These are phyloP conservation scores for Zosterops pallidus DNA, from an alignment of 2,113 vertebrate species.

Conservation along the genomic window DNA sequence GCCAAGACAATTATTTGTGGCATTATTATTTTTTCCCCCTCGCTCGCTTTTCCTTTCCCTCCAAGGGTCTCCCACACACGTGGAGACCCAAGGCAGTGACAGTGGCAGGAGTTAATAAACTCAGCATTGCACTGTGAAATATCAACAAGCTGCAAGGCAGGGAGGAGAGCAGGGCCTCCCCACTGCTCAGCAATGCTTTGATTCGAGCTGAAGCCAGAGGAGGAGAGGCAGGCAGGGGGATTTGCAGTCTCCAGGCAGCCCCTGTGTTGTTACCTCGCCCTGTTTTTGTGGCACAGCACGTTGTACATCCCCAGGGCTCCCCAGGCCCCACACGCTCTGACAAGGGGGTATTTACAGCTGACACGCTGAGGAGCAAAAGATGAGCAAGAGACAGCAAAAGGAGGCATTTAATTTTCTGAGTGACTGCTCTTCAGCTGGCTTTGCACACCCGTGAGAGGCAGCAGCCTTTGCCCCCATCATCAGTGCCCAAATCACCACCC, in stretches of 20 bases:
- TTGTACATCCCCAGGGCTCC: neutral
- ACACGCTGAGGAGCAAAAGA: neutral
- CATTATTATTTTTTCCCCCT: neutral
- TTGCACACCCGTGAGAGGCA: neutral
- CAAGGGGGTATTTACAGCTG: neutral
- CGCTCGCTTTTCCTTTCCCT: neutral
- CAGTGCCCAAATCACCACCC: neutral
- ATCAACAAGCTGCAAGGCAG: neutral
- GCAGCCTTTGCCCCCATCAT: neutral
- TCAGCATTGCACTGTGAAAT: slow-evolving; percentile 31
- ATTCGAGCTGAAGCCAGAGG: neutral
- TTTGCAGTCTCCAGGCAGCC: neutral
- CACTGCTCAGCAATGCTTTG: slow-evolving; percentile 5
- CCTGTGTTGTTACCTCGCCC: neutral
- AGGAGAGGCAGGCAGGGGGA: slow-evolving; percentile 3
- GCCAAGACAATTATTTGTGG: neutral
- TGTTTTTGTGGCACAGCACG: neutral
- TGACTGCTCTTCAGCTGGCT: neutral
- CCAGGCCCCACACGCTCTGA: fast-evolving
- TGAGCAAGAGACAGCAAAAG: neutral
- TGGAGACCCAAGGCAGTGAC: neutral
- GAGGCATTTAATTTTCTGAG: neutral
- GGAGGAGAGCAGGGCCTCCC: slow-evolving; percentile 13
- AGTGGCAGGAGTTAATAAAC: slow-evolving; percentile 41
- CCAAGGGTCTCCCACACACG: slow-evolving; percentile 17